Conservation (phyloP, 2,888 invertebrate species). For the Epirrita christyi region DNA sequence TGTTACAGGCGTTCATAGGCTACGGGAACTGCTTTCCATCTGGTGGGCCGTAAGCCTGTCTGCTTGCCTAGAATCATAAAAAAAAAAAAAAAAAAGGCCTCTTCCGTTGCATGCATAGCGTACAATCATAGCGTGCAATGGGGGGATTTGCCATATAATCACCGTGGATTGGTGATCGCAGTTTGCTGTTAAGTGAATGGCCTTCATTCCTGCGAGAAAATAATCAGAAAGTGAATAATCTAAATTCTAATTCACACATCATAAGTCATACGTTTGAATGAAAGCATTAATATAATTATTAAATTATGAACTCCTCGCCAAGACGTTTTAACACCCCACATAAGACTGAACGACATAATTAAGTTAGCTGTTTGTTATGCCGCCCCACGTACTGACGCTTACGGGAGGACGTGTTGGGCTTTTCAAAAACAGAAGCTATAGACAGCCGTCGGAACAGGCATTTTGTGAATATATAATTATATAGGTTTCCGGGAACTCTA, state of each 20-base stretch:
- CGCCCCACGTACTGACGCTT: slow-evolving; percentile 54
- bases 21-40: no score
- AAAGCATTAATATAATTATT: slow-evolving; percentile 28
- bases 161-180: no score
- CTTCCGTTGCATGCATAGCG: no score
- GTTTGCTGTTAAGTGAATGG: no score
- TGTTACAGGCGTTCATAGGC: no score
- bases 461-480: neutral
- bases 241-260: slow-evolving; percentile 3
- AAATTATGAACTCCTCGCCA: slow-evolving; percentile 48
- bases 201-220: no score
- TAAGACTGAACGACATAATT: slow-evolving; percentile 72
- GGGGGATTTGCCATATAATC: no score
- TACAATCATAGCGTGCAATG: no score
- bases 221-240: neutral
- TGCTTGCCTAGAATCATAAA: no score
- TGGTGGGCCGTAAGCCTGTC: no score
- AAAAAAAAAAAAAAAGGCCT: no score
- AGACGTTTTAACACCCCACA: slow-evolving; percentile 69
- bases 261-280: slow-evolving; percentile 7
- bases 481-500: neutral
- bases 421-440: slow-evolving; percentile 23
- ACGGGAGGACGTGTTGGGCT: slow-evolving; percentile 26
- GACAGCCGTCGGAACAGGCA: neutral
- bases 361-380: slow-evolving; percentile 71